Conservation (phyloP, 2,113 vertebrate genomes). For the Coptodon rendalli region DNA sequence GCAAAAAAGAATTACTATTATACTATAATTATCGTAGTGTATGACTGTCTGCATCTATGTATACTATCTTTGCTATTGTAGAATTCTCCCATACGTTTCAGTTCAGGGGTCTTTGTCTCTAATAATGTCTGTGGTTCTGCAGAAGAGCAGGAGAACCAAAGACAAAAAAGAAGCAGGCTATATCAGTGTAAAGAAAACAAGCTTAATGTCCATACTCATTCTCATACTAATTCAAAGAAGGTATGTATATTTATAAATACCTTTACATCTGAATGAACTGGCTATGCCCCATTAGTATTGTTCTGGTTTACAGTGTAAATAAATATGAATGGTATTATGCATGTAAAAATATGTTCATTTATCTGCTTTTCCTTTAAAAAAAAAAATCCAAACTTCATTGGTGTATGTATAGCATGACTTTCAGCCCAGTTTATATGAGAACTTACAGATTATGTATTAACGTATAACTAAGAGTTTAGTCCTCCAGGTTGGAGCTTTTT, state of each 20-base stretch:
- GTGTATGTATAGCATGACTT: background rate
- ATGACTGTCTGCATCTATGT: background rate
- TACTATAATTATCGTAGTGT: background rate
- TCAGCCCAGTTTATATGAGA: background rate
- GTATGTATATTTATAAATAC: background rate
- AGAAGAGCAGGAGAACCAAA: background rate
- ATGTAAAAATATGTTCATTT: background rate
- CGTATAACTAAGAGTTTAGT: background rate
- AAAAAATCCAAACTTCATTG: background rate
- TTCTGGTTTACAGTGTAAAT: background rate
- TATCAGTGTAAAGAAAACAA: background rate
- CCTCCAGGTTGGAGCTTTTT: background rate
- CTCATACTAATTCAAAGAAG: background rate
- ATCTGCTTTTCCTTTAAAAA: background rate
- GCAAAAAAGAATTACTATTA: background rate
- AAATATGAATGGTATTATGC: background rate
- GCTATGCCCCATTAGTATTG: background rate
- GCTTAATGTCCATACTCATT: background rate
- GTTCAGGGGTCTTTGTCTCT: background rate
- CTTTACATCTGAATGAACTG: background rate
- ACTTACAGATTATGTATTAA: background rate
- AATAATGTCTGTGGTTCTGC: background rate
- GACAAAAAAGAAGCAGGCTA: background rate
- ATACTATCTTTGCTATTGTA: background rate
- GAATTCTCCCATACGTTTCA: background rate